Evolutionary conservation across 2,797 vertebrate species (phyloP).

Genomic region (Tinamus major): DNA sequence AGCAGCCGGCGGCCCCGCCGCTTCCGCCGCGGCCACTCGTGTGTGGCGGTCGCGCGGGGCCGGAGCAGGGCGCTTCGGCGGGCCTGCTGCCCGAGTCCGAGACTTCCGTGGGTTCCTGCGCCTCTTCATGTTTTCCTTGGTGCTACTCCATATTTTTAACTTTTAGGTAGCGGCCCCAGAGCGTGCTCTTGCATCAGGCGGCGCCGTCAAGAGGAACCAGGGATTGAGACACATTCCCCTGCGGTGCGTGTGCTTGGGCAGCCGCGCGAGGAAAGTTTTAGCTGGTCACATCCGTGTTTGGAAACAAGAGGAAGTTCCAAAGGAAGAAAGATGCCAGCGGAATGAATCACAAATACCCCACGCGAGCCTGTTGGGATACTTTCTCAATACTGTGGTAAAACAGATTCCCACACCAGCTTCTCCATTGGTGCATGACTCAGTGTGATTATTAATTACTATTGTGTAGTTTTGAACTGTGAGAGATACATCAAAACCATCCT

Average conservation of each 20-base stretch:
- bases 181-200: fast-evolving
- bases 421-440: not conserved
- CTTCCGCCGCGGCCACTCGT: too few species aligned
- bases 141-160: not conserved
- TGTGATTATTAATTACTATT: not conserved
- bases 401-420: not conserved
- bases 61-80: too few species aligned
- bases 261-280: not conserved
- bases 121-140: too few species aligned
- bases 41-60: too few species aligned
- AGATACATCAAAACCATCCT: not conserved
- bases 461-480: not conserved
- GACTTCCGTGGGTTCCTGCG: too few species aligned
- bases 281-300: not conserved
- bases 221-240: not conserved
- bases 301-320: not conserved
- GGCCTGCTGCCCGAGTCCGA: too few species aligned
- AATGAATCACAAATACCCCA: not conserved
- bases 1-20: too few species aligned
- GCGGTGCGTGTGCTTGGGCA: not conserved
- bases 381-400: not conserved
- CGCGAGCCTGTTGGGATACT: not conserved
- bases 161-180: not conserved
- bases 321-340: not conserved
- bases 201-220: not conserved